Evolutionary conservation across 1,140 invertebrate species (phyloP).

Genomic region (Luehdorfia chinensis): DNA sequence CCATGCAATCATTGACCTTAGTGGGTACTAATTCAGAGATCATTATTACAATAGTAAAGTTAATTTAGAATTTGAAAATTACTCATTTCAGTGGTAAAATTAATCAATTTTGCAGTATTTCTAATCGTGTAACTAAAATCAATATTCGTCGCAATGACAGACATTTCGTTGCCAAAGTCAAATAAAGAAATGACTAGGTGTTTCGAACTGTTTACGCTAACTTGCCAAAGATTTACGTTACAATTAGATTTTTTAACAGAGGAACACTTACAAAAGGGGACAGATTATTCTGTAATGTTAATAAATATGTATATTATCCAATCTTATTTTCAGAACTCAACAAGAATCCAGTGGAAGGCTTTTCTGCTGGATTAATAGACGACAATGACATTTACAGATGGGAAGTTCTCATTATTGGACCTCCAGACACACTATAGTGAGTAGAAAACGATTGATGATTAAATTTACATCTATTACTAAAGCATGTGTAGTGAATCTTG

Average conservation of each 20-base stretch:
- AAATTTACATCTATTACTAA: too few relatives aligned
- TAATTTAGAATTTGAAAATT: constrained; percentile 19
- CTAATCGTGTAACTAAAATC: constrained; percentile 47
- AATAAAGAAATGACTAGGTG: constrained; percentile 26
- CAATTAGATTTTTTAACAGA: constrained; percentile 23
- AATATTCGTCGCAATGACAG: constrained; percentile 59
- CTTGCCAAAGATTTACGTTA: constrained; percentile 47
- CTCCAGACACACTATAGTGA: constrained; percentile 98
- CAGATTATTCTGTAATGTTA: too few relatives aligned
- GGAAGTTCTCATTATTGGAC: constrained; percentile 99
- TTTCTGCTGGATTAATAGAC: constrained; percentile 99
- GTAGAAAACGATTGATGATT: too few relatives aligned
- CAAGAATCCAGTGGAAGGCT: constrained; percentile 99
- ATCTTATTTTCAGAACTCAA: constrained; percentile 95
- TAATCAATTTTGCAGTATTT: constrained; percentile 3
- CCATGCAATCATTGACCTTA: constrained; percentile 71
- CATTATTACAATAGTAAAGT: constrained; percentile 30
- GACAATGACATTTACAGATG: constrained; percentile 99
- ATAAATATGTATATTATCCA: too few relatives aligned
- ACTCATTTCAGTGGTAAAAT: background rate
- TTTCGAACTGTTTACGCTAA: constrained; percentile 22
- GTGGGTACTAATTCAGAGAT: constrained; percentile 57
- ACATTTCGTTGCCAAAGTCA: constrained; percentile 45
- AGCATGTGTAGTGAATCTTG: too few relatives aligned
- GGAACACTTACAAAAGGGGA: too few relatives aligned